Conservation (phyloP, 2,888 invertebrate genomes). For the Blera fallax region DNA sequence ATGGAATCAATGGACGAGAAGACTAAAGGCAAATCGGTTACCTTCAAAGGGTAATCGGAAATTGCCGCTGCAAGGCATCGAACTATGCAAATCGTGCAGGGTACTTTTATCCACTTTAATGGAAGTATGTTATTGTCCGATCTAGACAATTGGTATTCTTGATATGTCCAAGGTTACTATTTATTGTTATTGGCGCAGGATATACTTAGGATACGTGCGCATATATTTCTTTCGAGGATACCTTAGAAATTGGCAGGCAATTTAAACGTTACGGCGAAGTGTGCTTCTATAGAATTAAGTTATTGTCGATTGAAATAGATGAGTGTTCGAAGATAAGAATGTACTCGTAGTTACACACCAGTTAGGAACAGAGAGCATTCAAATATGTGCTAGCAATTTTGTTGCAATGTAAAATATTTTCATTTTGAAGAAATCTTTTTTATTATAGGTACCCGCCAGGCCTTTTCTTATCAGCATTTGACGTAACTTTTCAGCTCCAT, state of each 20-base stretch:
- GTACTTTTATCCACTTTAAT: not conserved
- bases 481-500: not conserved
- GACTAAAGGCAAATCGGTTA: not conserved
- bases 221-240: not conserved
- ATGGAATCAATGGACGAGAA: constrained; percentile 16
- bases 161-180: constrained; percentile 45
- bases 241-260: constrained; percentile 46
- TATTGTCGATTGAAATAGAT: constrained; percentile 47
- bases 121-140: constrained; percentile 32
- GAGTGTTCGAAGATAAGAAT: constrained; percentile 22
- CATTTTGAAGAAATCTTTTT: not conserved
- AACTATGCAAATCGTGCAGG: constrained; percentile 59
- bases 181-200: constrained; percentile 62
- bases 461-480: not conserved
- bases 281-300: constrained; percentile 43
- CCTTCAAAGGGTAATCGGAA: constrained; percentile 58
- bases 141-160: constrained; percentile 56
- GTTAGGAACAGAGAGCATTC: too few relatives aligned
- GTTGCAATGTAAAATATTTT: not conserved
- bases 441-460: not conserved
- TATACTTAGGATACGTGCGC: not conserved
- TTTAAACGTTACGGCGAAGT: constrained; percentile 4
- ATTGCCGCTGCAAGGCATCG: constrained; percentile 46
- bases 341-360: too few relatives aligned
- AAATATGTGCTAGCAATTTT: not conserved